Evolutionary conservation across 2,888 invertebrate species (phyloP), one percentile per base, ranked within the genome.

Genomic region (Pyralis farinalis): DNA sequence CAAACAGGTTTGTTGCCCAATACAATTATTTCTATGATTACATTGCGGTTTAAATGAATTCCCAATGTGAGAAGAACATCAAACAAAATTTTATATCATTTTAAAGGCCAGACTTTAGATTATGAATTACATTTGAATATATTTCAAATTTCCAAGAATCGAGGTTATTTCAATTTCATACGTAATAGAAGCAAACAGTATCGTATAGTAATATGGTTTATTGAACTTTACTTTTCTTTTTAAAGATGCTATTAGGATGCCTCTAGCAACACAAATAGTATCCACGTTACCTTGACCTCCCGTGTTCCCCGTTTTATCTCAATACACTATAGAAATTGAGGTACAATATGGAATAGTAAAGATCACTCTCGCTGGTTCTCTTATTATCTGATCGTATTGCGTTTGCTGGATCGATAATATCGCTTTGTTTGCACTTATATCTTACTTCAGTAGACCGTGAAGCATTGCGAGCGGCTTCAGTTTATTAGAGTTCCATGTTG

Each of bases 361-460:
- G 47, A 28, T 51, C 50, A 40, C 12, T 8, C 38, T 32, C 8
- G 12, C 34, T 58, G 58, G 62, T 45, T 45, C 34, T 49, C 47
- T 58, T 55, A 53, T 54, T 51, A 53, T 51, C 49, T 58, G 60
- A 55, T 63, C 53, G 55, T 47, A 62, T 55, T 63, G 58, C 59
- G 44, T 58, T 44, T 42, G 36, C 40, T 50, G 37, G 50, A 50
- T 61, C 58, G 58, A 61, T 63, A 58, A 40, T 40, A 58, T 46
- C 51, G 51, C 55, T 63, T 59, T 65, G 64, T 67, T 63, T 64
- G 59, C 54, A 57, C 53, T 62, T 44, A 42, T 51, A 49, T 53
- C 51, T 54, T 39, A 44, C 36, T 41, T 46, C 34, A 43, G 48
- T 43, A 28, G 43, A 46, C 40, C 30, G 38, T 43, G 47, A 47